Evolutionary conservation across 2,888 invertebrate genomes (phyloP), one percentile per base, ranked within the genome.

Genomic region (Tenthredo amoena): DNA sequence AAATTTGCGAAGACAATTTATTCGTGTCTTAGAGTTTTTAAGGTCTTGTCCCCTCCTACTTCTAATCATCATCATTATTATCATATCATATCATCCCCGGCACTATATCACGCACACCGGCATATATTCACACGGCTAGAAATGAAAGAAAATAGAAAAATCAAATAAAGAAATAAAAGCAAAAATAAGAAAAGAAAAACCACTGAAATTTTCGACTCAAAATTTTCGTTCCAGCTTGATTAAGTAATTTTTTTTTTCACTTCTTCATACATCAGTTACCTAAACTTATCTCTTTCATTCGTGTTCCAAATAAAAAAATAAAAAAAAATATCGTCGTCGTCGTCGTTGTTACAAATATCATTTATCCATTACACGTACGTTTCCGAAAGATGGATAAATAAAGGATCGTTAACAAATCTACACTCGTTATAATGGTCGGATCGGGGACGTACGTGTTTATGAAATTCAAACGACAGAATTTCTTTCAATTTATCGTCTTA

Each of bases 1-100:
- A n/a, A 71, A 71, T 37, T 71, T 34, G 37, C 71, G 37, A 71
- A 71, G 31, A 71, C 37, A 37, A 71, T 71, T 37, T 37, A 37
- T 71, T 71, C 21, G 62, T 26, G 62, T 62, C 21, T 26, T 62
- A 26, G 3, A 10, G 2, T 4, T 21, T 26, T 26, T 12, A 62
- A 62, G 62, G 62, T 62, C 21, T 62, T 62, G 21, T 62, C 26
- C 34, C 34, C 71, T 71, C 62, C 26, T 62, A 21, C 26, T 62
- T 12, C 26, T 62, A 21, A 21, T 62, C 10, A 62, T 62, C 62
- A 62, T 62, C 62, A 62, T 58, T 5, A 58, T 58, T 21, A 58
- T 62, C 62, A 26, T 62, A 50, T 50, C 5, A n/a, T n/a, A 55
- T 55, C 55, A 55, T 55, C 18, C 55, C 55, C 55, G 55, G 55